Conservation (phyloP, 2,888 invertebrate species). For the Lepeophtheirus nordmannii region DNA sequence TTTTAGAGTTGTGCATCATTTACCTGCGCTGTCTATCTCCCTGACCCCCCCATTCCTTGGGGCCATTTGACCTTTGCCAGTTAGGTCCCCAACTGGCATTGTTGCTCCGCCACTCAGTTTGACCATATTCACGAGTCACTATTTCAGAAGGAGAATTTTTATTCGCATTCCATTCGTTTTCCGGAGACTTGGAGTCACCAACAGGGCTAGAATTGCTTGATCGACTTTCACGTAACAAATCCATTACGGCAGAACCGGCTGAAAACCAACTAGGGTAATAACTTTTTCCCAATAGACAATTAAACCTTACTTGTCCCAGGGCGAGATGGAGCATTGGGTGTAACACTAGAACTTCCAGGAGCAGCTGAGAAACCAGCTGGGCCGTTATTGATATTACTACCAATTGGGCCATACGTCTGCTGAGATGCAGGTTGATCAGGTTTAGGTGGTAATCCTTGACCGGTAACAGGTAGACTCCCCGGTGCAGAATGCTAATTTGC, state of each 20-base stretch:
- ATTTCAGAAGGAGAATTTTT: neutral
- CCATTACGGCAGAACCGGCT: conserved; percentile 20
- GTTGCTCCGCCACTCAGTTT: conserved; percentile 4
- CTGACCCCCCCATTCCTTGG: neutral
- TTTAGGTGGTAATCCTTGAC: neutral
- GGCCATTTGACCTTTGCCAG: neutral
- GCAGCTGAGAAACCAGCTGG: conserved; percentile 12
- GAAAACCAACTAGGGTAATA: neutral
- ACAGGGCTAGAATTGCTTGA: conserved; percentile 9
- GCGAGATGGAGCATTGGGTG: conserved; percentile 12
- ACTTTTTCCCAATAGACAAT: neutral
- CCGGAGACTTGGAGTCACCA: neutral
- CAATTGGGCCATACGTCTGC: conserved; percentile 29
- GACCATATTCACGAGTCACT: neutral
- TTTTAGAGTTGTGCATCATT: conserved; percentile 20
- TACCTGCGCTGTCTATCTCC: conserved; percentile 17
- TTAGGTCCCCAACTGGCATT: neutral
- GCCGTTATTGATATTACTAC: conserved; percentile 26
- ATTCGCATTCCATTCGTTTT: neutral
- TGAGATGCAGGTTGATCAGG: conserved; percentile 12
- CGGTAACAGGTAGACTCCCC: conserved; percentile 44
- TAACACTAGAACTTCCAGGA: conserved; percentile 11
- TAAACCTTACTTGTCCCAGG: neutral
- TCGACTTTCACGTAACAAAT: conserved; percentile 8
- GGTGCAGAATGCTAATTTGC: conserved; percentile 31